Evolutionary conservation across 2,113 vertebrate genomes (phyloP).

Genomic region (Datnioides undecimradiatus): DNA sequence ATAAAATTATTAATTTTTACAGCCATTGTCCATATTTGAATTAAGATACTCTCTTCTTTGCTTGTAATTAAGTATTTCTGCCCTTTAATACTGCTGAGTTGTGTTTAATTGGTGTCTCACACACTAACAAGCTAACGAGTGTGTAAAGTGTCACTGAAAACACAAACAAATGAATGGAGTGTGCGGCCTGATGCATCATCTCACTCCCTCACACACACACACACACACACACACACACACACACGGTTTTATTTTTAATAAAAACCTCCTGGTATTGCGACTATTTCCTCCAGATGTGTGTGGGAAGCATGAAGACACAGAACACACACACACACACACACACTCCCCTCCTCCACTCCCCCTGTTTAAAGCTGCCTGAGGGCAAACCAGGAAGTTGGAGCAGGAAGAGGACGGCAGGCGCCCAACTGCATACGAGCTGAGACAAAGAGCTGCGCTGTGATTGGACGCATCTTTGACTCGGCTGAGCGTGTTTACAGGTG

Average conservation of each 20-base stretch:
- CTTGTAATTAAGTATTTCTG: no score
- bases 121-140: no score
- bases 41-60: no score
- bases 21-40: no score
- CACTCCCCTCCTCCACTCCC: not conserved
- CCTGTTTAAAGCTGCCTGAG: conserved; percentile 34
- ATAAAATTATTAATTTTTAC: no score
- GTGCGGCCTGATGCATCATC: no score
- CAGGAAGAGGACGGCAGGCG: conserved; percentile 27
- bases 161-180: no score
- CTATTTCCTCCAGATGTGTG: conserved; percentile 37
- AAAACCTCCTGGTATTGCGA: conserved; percentile 18
- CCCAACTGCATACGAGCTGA: not conserved
- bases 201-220: not conserved
- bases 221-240: conserved; percentile 31
- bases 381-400: conserved; percentile 26
- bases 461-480: conserved; percentile 16
- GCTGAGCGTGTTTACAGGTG: no score
- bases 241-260: conserved; percentile 34
- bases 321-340: conserved; percentile 6
- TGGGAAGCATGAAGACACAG: no score
- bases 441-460: conserved; percentile 31
- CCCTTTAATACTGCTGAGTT: no score
- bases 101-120: no score
- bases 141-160: no score